These are phyloP conservation scores for Nysson spinosus DNA, from an alignment of 2,888 invertebrate genomes.

Conservation along the genomic window DNA sequence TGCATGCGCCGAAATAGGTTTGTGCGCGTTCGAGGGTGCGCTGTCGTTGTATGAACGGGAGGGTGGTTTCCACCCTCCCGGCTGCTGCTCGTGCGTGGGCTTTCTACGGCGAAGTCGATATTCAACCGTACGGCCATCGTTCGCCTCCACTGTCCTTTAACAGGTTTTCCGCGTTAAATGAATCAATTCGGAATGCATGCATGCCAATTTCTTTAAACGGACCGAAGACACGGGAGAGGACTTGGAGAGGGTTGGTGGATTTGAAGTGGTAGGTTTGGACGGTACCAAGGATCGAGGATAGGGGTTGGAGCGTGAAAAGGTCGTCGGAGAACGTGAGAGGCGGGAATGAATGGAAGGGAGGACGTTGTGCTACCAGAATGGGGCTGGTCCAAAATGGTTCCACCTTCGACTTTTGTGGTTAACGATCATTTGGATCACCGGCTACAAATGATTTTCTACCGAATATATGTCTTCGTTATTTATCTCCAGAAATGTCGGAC, in stretches of 20 bases:
- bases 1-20: conserved; percentile 31
- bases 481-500: too few species aligned
- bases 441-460: conserved; percentile 5
- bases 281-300: too few species aligned
- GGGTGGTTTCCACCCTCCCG: conserved; percentile 30
- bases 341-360: conserved; percentile 16
- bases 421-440: conserved; percentile 8
- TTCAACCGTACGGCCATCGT: conserved; percentile 43
- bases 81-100: conserved; percentile 55
- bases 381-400: conserved; percentile 37
- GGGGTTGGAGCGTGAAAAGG: conserved; percentile 5
- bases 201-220: too few species aligned
- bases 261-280: too few species aligned
- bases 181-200: too few species aligned
- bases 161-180: conserved; percentile 18
- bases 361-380: neutral
- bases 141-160: conserved; percentile 38
- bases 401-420: conserved; percentile 7
- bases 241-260: too few species aligned
- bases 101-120: conserved; percentile 60
- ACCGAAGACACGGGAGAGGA: too few species aligned
- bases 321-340: conserved; percentile 1
- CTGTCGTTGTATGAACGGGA: conserved; percentile 38
- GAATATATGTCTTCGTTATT: too few species aligned
- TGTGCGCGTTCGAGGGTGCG: conserved; percentile 29